Evolutionary conservation across 2,797 vertebrate genomes (phyloP).

Genomic region (Lepilemur septentrionalis): DNA sequence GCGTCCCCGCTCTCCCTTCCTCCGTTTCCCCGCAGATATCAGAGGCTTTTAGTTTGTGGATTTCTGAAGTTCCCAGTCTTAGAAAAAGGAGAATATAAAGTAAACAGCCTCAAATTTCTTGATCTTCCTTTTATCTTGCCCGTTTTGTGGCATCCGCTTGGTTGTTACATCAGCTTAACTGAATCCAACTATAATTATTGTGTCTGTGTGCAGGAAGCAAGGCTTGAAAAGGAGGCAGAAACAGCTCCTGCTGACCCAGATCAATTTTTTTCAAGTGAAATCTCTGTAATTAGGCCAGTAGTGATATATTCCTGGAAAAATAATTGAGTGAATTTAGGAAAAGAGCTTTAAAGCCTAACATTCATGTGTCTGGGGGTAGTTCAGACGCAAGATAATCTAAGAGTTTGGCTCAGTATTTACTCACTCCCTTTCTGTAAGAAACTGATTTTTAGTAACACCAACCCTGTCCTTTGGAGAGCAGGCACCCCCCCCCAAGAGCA

Average conservation of each 20-base stretch:
- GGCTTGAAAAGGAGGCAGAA: neutral
- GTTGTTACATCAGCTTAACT: neutral
- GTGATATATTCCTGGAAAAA: constrained; percentile 42
- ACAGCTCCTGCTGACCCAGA: constrained; percentile 28
- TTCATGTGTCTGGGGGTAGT: neutral
- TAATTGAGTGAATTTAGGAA: constrained; percentile 38
- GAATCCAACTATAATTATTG: constrained; percentile 23
- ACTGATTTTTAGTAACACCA: neutral
- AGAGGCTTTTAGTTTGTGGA: neutral
- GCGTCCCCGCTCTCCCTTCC: too few species aligned
- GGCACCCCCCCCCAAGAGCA: neutral
- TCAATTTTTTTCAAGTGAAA: constrained; percentile 43
- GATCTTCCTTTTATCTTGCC: neutral
- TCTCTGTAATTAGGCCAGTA: constrained; percentile 41
- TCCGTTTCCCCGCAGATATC: neutral
- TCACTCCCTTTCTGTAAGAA: neutral
- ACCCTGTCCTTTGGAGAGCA: neutral
- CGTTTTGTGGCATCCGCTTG: neutral
- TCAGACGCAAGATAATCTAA: neutral
- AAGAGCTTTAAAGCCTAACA: constrained; percentile 27
- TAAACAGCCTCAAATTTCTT: neutral
- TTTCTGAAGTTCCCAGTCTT: neutral
- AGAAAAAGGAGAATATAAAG: neutral
- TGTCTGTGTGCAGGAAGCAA: neutral
- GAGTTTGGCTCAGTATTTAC: neutral